Evolutionary conservation across 2,797 vertebrate genomes (phyloP).

Genomic region (Aulostomus chinensis): DNA sequence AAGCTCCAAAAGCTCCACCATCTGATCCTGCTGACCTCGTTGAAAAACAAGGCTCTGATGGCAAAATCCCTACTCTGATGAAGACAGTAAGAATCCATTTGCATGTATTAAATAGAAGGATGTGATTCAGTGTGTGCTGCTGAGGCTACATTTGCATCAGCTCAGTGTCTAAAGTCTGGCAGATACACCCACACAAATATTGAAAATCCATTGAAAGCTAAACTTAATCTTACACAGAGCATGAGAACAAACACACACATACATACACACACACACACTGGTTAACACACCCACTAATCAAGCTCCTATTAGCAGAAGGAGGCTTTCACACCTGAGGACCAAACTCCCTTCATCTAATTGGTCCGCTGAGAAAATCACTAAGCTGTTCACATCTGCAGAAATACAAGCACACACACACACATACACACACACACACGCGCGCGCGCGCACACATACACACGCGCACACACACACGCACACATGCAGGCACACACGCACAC

Average conservation of each 20-base stretch:
- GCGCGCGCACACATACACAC: constrained; percentile 3
- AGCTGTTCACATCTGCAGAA: constrained; percentile 69
- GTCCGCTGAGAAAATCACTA: constrained; percentile 74
- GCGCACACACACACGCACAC: constrained; percentile 26
- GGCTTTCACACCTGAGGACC: constrained; percentile 73
- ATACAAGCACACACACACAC: constrained; percentile 32
- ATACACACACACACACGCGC: constrained; percentile 18
- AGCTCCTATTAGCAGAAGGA: constrained; percentile 60
- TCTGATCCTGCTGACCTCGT: constrained; percentile 55
- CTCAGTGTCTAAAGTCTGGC: constrained; percentile 30
- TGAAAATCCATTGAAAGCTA: constrained; percentile 20
- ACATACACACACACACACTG: constrained; percentile 22
- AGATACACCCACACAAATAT: constrained; percentile 24
- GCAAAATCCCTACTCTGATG: constrained; percentile 21
- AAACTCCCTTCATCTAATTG: constrained; percentile 76
- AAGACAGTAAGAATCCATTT: constrained; percentile 35
- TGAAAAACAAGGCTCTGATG: constrained; percentile 36
- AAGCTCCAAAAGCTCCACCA: constrained; percentile 32
- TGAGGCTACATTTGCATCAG: constrained; percentile 46
- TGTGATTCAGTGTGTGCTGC: constrained; percentile 9
- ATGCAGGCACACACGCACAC: constrained; percentile 3
- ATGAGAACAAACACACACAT: constrained; percentile 2
- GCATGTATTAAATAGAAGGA: constrained; percentile 41
- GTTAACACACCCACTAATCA: constrained; percentile 63
- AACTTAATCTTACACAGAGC: constrained; percentile 33